These are phyloP conservation scores for Eristalis arbustorum DNA, from an alignment of 2,888 invertebrate genomes.

Conservation along the genomic window DNA sequence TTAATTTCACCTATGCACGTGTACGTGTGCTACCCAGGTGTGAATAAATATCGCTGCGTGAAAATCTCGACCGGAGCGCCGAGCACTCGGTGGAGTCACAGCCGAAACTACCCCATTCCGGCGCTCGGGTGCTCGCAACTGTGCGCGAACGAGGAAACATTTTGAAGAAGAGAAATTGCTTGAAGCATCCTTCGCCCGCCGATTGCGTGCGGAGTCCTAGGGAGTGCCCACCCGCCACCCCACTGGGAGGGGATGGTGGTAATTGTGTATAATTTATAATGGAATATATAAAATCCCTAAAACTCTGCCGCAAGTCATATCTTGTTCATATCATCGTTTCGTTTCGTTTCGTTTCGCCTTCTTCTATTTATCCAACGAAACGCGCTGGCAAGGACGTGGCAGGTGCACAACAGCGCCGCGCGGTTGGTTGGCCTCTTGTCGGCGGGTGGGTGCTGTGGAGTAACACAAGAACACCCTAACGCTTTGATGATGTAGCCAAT, in stretches of 20 bases:
- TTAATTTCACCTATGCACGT: slow-evolving; percentile 46
- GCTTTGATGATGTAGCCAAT: slow-evolving; percentile 53
- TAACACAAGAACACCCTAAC: slow-evolving; percentile 3
- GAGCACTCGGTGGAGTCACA: not conserved
- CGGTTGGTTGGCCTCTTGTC: not conserved
- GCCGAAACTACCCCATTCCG: not conserved
- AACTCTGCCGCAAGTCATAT: slow-evolving; percentile 49
- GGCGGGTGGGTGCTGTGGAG: not conserved
- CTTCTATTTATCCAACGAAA: not conserved
- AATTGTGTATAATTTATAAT: slow-evolving; percentile 67
- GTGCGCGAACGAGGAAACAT: not conserved
- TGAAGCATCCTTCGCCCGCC: slow-evolving; percentile 41
- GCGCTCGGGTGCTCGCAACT: not conserved
- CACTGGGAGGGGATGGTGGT: slow-evolving; percentile 3
- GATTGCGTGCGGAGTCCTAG: slow-evolving; percentile 16
- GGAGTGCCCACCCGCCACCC: not conserved
- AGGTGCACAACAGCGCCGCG: not conserved
- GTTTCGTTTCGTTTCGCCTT: not conserved
- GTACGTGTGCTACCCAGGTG: slow-evolving; percentile 35
- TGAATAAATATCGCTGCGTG: slow-evolving; percentile 47
- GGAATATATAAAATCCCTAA: slow-evolving; percentile 64
- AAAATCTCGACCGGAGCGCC: slow-evolving; percentile 35
- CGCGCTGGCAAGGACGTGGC: slow-evolving; percentile 11
- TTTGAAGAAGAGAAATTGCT: slow-evolving; percentile 63
- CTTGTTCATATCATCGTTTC: slow-evolving; percentile 25